Evolutionary conservation across 2,113 vertebrate genomes (phyloP).

Genomic region (Bungarus multicinctus): DNA sequence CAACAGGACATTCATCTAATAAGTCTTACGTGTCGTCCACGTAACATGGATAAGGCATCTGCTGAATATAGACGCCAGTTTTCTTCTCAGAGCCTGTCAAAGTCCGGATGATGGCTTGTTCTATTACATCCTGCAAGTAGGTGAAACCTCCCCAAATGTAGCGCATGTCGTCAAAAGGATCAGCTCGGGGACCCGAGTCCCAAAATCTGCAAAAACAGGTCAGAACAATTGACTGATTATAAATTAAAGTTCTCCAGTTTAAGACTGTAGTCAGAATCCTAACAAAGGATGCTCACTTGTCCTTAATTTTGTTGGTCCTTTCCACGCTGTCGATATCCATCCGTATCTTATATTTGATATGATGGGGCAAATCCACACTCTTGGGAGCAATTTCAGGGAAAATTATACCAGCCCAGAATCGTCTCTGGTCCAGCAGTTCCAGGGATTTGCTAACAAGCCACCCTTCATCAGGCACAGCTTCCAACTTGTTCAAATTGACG

Average conservation of each 20-base stretch:
- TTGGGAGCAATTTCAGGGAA: conserved; percentile 79
- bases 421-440: conserved; percentile 86
- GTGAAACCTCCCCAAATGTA: conserved; percentile 96
- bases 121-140: conserved; percentile 92
- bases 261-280: rapidly evolving
- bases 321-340: conserved; percentile 99
- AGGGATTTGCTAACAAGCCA: conserved; percentile 85
- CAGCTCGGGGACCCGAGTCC: conserved; percentile 96
- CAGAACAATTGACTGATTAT: not conserved
- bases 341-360: conserved; percentile 94
- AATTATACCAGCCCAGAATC: conserved; percentile 95
- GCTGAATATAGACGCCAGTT: conserved; percentile 92
- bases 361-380: conserved; percentile 77
- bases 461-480: conserved; percentile 85
- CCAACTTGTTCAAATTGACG: conserved; percentile 93
- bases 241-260: conserved; percentile 1
- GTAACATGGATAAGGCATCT: conserved; percentile 98
- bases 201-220: conserved; percentile 82
- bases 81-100: conserved; percentile 86
- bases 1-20: not conserved
- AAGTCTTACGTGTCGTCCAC: conserved; percentile 91
- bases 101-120: conserved; percentile 89
- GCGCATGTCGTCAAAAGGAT: conserved; percentile 97
- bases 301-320: conserved; percentile 97
- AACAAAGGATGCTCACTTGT: conserved; percentile 74